phyloP scores from a whole-genome alignment of 1,140 invertebrate genomes.

The Pogonus chalceus region DNA sequence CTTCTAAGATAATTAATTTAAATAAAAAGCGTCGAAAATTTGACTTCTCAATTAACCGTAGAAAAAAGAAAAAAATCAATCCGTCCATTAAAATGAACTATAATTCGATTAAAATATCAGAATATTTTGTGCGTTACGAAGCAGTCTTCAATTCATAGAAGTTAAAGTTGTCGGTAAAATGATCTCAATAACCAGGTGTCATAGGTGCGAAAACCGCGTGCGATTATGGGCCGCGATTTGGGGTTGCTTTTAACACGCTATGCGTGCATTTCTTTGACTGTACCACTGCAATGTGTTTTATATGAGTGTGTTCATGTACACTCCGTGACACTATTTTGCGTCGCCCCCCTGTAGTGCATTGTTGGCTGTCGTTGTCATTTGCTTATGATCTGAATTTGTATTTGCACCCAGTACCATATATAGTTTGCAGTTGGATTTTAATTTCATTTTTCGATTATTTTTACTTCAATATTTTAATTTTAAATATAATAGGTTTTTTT shows the following conservation, averaged over 20 bases:
- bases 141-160: background rate
- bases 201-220: background rate
- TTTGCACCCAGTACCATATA: background rate
- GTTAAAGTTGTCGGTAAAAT: background rate
- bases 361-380: background rate
- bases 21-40: background rate
- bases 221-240: background rate
- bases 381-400: background rate
- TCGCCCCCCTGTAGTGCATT: background rate
- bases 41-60: background rate
- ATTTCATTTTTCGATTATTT: background rate
- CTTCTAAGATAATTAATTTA: background rate
- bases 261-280: too few species aligned
- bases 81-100: background rate
- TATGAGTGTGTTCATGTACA: too few species aligned
- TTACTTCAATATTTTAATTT: too few species aligned
- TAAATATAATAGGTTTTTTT: too few species aligned
- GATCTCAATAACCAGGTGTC: background rate
- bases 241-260: constrained; percentile 1
- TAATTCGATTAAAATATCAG: constrained; percentile 7
- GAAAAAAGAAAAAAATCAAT: background rate
- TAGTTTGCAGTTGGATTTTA: background rate
- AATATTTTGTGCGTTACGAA: background rate
- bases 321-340: background rate
- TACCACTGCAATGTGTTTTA: too few species aligned